These are phyloP conservation scores for Coptodon bakossiorum DNA, from an alignment of 2,113 vertebrate species.

Conservation along the genomic window DNA sequence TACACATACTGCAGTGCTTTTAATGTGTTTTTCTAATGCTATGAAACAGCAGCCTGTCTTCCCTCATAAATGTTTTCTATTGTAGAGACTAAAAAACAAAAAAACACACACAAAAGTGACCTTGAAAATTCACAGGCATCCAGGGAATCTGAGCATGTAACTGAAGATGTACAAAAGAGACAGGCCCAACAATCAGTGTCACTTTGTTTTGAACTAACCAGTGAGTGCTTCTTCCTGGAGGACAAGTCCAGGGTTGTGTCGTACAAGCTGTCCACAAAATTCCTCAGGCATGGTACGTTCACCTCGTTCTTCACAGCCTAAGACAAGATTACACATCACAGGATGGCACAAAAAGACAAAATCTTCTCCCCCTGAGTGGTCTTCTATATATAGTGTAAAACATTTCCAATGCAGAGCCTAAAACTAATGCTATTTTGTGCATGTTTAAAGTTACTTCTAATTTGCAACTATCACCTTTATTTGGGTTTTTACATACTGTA, in stretches of 20 bases:
- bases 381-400: background rate
- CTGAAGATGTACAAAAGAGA: background rate
- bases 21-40: background rate
- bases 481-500: background rate
- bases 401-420: background rate
- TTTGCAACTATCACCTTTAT: background rate
- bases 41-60: background rate
- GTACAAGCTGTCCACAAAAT: constrained; percentile 98
- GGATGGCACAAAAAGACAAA: background rate
- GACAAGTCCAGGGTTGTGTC: constrained; percentile 94
- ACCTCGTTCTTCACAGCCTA: constrained; percentile 98
- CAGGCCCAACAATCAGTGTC: background rate
- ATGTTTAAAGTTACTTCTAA: background rate
- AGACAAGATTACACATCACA: background rate
- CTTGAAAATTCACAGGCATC: constrained; percentile 27
- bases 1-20: background rate
- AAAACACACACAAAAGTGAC: background rate
- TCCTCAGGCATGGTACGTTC: constrained; percentile 95
- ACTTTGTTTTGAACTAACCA: constrained; percentile 77
- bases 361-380: background rate
- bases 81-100: background rate
- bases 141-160: background rate
- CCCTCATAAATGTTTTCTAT: constrained; percentile 9
- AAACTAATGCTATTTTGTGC: background rate
- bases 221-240: constrained; percentile 94